A percentile compares a stretch with the other conserved stretches of the same genome.
Evolutionary conservation across 2,113 vertebrate genomes (phyloP).

Genomic region (Ailuropoda melanoleuca): DNA sequence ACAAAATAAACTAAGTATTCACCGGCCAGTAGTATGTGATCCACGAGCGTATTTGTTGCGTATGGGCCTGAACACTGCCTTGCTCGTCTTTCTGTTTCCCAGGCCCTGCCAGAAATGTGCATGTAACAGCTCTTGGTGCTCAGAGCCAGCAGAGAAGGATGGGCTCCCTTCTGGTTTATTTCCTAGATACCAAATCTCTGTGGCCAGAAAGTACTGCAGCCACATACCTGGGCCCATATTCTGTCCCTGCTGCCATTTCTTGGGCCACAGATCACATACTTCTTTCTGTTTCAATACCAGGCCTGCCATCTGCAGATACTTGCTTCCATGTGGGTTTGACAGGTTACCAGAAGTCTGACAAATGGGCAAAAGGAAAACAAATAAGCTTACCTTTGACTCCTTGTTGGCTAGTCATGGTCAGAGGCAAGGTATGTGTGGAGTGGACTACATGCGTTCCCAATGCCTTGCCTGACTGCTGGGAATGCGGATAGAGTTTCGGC

Average conservation of each 20-base stretch:
- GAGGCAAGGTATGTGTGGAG: slow-evolving; percentile 96
- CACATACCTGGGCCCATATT: not conserved
- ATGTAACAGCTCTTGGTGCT: not conserved
- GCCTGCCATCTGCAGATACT: not conserved
- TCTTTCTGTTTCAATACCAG: not conserved
- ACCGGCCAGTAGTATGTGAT: rapidly evolving
- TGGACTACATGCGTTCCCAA: slow-evolving; percentile 89
- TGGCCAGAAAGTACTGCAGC: not conserved
- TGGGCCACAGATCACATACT: not conserved
- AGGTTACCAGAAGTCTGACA: not conserved
- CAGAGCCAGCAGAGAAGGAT: not conserved
- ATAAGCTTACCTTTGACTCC: slow-evolving; percentile 89
- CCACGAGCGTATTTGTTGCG: not conserved
- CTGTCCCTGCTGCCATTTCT: not conserved
- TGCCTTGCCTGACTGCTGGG: slow-evolving; percentile 85
- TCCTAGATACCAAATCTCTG: not conserved
- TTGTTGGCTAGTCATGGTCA: slow-evolving; percentile 93
- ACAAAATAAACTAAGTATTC: not conserved
- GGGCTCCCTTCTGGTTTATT: not conserved
- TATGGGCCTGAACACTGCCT: not conserved
- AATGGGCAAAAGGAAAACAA: not conserved
- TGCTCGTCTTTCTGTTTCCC: not conserved
- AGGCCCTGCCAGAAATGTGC: not conserved
- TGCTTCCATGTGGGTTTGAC: not conserved
- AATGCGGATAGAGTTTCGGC: slow-evolving; percentile 85